Conservation (phyloP, 2,888 invertebrate species). For the Tuberolachnus salignus region DNA sequence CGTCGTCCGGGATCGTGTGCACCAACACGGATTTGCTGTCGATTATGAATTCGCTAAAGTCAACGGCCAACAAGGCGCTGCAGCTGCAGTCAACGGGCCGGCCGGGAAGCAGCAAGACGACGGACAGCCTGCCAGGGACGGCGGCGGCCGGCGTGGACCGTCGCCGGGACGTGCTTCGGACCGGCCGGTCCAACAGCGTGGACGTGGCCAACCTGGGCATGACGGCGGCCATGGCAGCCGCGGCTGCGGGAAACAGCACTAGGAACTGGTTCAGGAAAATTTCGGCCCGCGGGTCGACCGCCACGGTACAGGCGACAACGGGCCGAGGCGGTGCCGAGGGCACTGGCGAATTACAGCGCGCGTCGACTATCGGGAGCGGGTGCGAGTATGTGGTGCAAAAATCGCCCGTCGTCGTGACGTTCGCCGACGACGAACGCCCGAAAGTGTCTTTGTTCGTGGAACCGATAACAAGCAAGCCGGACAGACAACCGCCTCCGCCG, state of each 20-base stretch:
- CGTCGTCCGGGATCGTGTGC: constrained; percentile 72
- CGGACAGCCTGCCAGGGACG: constrained; percentile 44
- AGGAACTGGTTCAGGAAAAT: constrained; percentile 50
- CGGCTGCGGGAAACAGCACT: constrained; percentile 35
- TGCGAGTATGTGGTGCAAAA: constrained; percentile 44
- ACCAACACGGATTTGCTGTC: constrained; percentile 81
- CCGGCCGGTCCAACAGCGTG: constrained; percentile 82
- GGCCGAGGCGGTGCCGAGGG: constrained; percentile 18
- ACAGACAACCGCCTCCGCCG: background rate
- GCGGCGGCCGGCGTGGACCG: constrained; percentile 62
- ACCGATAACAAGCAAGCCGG: constrained; percentile 26
- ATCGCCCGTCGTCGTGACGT: constrained; percentile 51
- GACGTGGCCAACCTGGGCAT: constrained; percentile 73
- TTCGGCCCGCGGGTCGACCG: constrained; percentile 15
- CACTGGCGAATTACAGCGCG: constrained; percentile 13
- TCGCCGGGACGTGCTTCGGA: constrained; percentile 69
- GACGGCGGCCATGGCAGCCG: constrained; percentile 15
- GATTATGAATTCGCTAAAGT: constrained; percentile 79
- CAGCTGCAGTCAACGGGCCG: constrained; percentile 61
- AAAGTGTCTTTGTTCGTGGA: constrained; percentile 43
- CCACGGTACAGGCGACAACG: background rate
- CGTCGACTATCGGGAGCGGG: background rate
- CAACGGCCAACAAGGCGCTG: constrained; percentile 73
- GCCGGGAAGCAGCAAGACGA: constrained; percentile 66
- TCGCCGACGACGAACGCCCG: constrained; percentile 47